Base-by-base conservation (phyloP, 2,888 invertebrate species). In the Flabesymbios commensalis region DNA sequence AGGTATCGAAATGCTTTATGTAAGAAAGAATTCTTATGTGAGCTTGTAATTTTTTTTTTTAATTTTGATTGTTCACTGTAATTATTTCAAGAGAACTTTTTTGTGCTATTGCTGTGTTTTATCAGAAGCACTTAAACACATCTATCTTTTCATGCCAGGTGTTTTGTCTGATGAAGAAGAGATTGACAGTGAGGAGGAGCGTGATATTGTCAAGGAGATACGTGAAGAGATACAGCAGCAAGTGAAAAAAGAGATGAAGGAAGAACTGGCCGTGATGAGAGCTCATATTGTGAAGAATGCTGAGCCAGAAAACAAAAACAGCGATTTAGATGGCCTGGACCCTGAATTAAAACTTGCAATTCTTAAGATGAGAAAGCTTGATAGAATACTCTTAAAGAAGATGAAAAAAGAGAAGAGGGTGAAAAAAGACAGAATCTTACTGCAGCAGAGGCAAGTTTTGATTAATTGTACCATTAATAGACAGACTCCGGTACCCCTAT, bases 301-400 rank as follows among this genome's bases (percentile, higher is more conserved):
- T n/a, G n/a, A n/a, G n/a, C n/a, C n/a, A n/a, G n/a, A n/a, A n/a
- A n/a, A n/a, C n/a, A n/a, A n/a, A n/a, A n/a, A n/a, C n/a, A n/a
- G n/a, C n/a, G 72, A 71, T 28, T 56, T 70, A 7, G 72, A 75
- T n/a, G 69, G 74, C 28, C 60, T 78, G 48, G 79, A 79, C 19
- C 80, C 79, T 1, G 71, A 76, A 43, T 61, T 80, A 33, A 74
- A 68, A 58, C 77, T 72, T 42, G 81, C 78, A 39, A 73, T 78
- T 28, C 65, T 78, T 7, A 79, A 80, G 62, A 80, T 81, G 80
- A 73, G 75, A 43, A 80, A 80, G 64, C 70, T 78, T 3, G 79
- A 81, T 61, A 70, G 72, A 60, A 76, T 81, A 42, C 68, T 81
- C 33, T 60, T 67, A 14, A 76, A 77, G 59, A 74, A 76, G 57